Percentiles rank a stretch among this genome's conserved stretches.
phyloP scores from a whole-genome alignment of 2,113 vertebrate species.

The Triplophysa siluroides region DNA sequence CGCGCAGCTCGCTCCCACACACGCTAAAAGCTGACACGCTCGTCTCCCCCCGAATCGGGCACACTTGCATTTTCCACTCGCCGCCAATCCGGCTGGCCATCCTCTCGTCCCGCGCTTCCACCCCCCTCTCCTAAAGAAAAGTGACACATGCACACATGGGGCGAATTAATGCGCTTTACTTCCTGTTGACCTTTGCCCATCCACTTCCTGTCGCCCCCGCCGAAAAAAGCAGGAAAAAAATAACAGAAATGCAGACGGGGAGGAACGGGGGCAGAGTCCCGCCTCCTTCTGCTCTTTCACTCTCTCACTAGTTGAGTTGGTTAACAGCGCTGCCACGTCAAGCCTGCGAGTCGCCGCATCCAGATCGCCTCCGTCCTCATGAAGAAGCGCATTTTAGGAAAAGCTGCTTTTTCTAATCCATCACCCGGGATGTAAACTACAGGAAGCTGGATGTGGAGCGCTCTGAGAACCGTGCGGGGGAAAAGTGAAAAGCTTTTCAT shows the following conservation, averaged over 20 bases:
- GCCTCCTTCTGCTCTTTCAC: conserved; percentile 40
- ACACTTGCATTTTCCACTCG: conserved; percentile 40
- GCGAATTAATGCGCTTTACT: conserved; percentile 78
- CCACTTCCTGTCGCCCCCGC: conserved; percentile 75
- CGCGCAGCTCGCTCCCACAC: conserved; percentile 65
- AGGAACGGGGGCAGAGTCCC: conserved; percentile 44
- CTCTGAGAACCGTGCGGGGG: not conserved
- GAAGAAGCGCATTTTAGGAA: not conserved
- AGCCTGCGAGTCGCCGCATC: conserved; percentile 59
- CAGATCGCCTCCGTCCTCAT: not conserved
- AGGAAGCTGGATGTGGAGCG: no score
- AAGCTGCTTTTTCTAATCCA: not conserved
- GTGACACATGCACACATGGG: conserved; percentile 48
- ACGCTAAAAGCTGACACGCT: conserved; percentile 45
- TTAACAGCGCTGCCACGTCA: conserved; percentile 91
- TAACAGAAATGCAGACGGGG: conserved; percentile 59
- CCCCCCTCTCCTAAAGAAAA: conserved; percentile 55
- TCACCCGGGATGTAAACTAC: not conserved
- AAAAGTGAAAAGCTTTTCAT: not conserved
- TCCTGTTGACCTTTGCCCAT: conserved; percentile 89
- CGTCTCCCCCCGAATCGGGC: not conserved
- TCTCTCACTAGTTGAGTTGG: conserved; percentile 70
- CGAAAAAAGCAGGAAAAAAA: conserved; percentile 53
- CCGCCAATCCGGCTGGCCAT: not conserved
- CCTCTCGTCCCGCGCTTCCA: conserved; percentile 60